Conservation (phyloP, 1,140 invertebrate species). For the Conus ventricosus region DNA sequence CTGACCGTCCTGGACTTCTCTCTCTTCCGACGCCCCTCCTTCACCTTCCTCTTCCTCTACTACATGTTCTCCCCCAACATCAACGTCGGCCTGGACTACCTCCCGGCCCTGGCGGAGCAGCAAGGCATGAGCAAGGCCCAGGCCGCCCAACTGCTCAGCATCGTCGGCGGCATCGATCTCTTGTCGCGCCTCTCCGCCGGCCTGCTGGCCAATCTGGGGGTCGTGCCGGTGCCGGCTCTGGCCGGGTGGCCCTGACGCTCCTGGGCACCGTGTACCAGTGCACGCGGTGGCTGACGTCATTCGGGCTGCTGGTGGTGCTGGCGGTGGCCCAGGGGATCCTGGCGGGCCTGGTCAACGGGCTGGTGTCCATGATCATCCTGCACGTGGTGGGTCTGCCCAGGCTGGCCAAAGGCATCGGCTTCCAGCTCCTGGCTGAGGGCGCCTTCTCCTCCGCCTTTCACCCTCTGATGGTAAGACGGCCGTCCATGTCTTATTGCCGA, state of each 20-base stretch:
- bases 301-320: slow-evolving; percentile 10
- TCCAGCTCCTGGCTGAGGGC: neutral
- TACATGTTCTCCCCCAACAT: neutral
- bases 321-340: slow-evolving; percentile 20
- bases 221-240: neutral
- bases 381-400: neutral
- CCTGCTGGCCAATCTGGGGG: neutral
- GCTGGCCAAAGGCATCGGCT: slow-evolving; percentile 26
- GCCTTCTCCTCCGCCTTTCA: neutral
- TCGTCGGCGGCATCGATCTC: slow-evolving; percentile 20
- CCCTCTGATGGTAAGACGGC: slow-evolving; percentile 11
- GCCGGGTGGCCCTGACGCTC: neutral
- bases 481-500: too few species aligned
- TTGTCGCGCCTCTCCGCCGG: neutral
- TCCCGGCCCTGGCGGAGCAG: slow-evolving; percentile 1
- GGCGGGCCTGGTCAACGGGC: slow-evolving; percentile 20
- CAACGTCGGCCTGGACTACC: slow-evolving; percentile 23
- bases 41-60: slow-evolving; percentile 16
- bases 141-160: slow-evolving; percentile 19
- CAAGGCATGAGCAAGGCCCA: neutral
- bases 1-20: slow-evolving; percentile 21
- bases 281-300: slow-evolving; percentile 26
- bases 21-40: slow-evolving; percentile 6
- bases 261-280: slow-evolving; percentile 1
- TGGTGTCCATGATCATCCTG: slow-evolving; percentile 16